Percentiles rank a stretch among this genome's conserved stretches.
Conservation (phyloP, 1,140 invertebrate genomes). For the Drosophila ercepeae region DNA sequence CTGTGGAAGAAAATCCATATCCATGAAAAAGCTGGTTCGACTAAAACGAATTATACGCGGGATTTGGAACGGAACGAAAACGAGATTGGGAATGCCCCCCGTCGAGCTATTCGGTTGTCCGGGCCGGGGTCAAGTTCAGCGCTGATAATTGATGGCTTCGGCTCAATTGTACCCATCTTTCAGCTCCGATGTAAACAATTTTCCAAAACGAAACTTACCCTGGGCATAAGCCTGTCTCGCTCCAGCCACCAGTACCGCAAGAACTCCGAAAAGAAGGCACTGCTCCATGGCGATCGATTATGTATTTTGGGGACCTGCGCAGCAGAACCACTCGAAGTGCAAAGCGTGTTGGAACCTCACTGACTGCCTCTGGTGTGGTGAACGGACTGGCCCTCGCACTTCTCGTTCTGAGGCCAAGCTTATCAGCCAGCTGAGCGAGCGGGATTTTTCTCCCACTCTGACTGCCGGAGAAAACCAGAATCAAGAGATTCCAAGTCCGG, state of each 20-base stretch:
- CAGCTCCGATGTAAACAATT: slow-evolving; percentile 8
- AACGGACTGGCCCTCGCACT: slow-evolving; percentile 8
- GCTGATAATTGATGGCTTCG: slow-evolving; percentile 54
- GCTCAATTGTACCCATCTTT: slow-evolving; percentile 8
- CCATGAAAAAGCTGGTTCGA: slow-evolving; percentile 5
- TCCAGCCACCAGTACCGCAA: slow-evolving; percentile 22
- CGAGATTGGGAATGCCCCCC: slow-evolving; percentile 25
- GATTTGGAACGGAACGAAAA: neutral
- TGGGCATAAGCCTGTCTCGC: slow-evolving; percentile 27
- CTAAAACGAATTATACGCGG: neutral
- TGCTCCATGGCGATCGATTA: slow-evolving; percentile 24
- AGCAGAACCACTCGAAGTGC: neutral
- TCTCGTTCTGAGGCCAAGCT: slow-evolving; percentile 34
- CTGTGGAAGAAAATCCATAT: slow-evolving; percentile 25
- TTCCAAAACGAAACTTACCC: slow-evolving; percentile 14
- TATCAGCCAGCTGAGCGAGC: slow-evolving; percentile 38
- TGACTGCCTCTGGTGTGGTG: slow-evolving; percentile 38
- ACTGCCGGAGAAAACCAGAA: slow-evolving; percentile 1
- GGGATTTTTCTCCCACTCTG: slow-evolving; percentile 22
- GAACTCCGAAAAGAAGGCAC: slow-evolving; percentile 28
- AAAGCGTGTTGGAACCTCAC: slow-evolving; percentile 41
- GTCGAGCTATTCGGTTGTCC: slow-evolving; percentile 7
- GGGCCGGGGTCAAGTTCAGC: slow-evolving; percentile 64
- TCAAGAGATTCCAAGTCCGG: slow-evolving; percentile 14
- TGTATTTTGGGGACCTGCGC: slow-evolving; percentile 17